Base-by-base conservation (phyloP, 1,140 invertebrate species). In the Trinorchestia longiramus region DNA sequence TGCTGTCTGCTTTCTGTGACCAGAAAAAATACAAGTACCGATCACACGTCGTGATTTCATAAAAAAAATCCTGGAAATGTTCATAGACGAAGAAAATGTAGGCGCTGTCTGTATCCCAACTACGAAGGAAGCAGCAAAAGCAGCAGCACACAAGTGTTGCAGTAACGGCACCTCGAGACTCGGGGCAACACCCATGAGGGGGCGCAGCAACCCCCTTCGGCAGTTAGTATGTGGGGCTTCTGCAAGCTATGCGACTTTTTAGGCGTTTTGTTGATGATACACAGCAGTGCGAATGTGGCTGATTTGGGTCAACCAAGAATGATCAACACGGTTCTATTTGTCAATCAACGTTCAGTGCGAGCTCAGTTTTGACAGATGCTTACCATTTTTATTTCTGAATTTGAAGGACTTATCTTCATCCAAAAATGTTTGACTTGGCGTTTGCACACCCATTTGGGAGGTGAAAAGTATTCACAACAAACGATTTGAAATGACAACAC, bases 111-210 rank as follows among this genome's bases (percentile, higher is more conserved):
- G 62, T 77, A 77, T 77, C 62, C 62, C 28, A 28, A 36, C 62
- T 77, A 36, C 62, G 11, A 77, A 77, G 62, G 62, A 77, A 77
- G 62, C 62, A 77, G 62, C n/a, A n/a, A n/a, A n/a, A n/a, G n/a
- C 62, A 77, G 62, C 62, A 77, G 62, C 62, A 77, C 62, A 77
- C 62, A 77, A 77, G 62, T 77, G 62, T 77, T 77, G 62, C 62
- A 77, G 15, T 77, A 77, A 77, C 62, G 62, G 62, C 62, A 77
- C 62, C 3, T 11, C 62, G 62, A 11, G 62, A 77, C 62, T 77
- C 28, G 62, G 62, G 62, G 62, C 62, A 77, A 77, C 62, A 77
- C 62, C 62, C 62, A 77, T 28, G 3, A 77, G 62, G 62, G 62
- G 62, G 62, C 28, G 62, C 62, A 77, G 1, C 62, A 77, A 77